Percentiles rank a stretch among this genome's conserved stretches.
Conservation (phyloP, 2,888 invertebrate genomes). For the Parapristionchus giblindavisi region DNA sequence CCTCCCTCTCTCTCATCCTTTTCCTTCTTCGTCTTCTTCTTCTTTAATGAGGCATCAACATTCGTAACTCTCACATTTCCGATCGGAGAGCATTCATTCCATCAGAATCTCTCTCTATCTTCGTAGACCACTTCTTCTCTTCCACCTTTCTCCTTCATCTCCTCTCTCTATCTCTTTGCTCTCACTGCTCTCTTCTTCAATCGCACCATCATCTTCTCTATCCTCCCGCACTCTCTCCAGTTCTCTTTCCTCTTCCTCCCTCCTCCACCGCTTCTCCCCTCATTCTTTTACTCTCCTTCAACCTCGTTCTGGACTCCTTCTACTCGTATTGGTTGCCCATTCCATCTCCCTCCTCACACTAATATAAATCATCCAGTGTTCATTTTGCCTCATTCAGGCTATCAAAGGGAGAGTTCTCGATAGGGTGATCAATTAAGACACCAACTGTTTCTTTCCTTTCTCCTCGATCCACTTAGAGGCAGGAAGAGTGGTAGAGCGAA, state of each 20-base stretch:
- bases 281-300: constrained; percentile 19
- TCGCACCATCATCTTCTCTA: neutral
- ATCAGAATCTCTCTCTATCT: neutral
- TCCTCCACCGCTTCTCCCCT: constrained; percentile 15
- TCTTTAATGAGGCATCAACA: constrained; percentile 14
- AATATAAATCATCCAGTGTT: too few relatives aligned
- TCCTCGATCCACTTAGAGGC: constrained; percentile 28
- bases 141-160: neutral
- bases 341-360: neutral
- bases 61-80: constrained; percentile 20
- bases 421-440: too few relatives aligned
- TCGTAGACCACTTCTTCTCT: neutral
- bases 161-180: neutral
- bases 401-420: too few relatives aligned
- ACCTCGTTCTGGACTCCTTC: constrained; percentile 32
- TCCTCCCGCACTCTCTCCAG: neutral
- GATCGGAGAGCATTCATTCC: neutral
- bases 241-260: constrained; percentile 9
- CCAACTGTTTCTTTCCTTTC: constrained; percentile 5
- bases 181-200: neutral
- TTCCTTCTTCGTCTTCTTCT: constrained; percentile 33
- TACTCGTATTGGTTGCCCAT: neutral
- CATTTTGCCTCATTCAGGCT: too few relatives aligned
- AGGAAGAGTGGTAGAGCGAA: constrained; percentile 19
- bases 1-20: neutral